Evolutionary conservation across 2,113 vertebrate species (phyloP), one percentile per base, ranked within the genome.

Genomic region (Ranitomeya imitator): DNA sequence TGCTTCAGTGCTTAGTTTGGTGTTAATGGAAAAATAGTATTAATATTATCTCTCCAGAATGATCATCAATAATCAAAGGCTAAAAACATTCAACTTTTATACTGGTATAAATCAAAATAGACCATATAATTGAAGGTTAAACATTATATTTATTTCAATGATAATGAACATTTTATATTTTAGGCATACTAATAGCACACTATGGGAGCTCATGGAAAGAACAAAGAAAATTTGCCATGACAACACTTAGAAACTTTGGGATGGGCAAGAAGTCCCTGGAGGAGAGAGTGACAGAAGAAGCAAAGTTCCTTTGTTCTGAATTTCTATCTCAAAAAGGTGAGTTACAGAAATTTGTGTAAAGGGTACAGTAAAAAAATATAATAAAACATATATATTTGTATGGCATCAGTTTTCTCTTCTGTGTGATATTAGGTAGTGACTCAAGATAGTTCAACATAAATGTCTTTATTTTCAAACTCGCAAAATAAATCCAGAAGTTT

Each of bases 241-340:
- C 77, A 26, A 90, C 86, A 0, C 67, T 90, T 23, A 87, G 89
- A 57, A 61, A 90, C 52, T 88, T 90, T 88, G 89, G 86, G 4
- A 88, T 87, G 89, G 86, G 86, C 9, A 90, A 81, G 55, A 84
- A 81, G 57, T 80, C 86, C 1, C 37, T 90, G 19, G 86, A 88
- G 52, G 74, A 86, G 21, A 83, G 80, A 59, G 73, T 83, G 16
- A 54, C 73, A 67, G 85, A 95, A 78, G 95, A 95, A 90, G 94
- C 94, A 67, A 74, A 26, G 61, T 83, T 91, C 85, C 65, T 95
- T 85, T 83, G 79, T 21, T 86, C 19, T 6, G 85, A n/a, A 2
- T 85, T 96, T 0, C 23, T n/a, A 55, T 31, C n/a, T 21, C 61
- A 87, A 37, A 60, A 78, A 86, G 85, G 85, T 86, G 2, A 9